phyloP scores from a whole-genome alignment of 2,888 invertebrate genomes.

The Micoletzkya japonica region DNA sequence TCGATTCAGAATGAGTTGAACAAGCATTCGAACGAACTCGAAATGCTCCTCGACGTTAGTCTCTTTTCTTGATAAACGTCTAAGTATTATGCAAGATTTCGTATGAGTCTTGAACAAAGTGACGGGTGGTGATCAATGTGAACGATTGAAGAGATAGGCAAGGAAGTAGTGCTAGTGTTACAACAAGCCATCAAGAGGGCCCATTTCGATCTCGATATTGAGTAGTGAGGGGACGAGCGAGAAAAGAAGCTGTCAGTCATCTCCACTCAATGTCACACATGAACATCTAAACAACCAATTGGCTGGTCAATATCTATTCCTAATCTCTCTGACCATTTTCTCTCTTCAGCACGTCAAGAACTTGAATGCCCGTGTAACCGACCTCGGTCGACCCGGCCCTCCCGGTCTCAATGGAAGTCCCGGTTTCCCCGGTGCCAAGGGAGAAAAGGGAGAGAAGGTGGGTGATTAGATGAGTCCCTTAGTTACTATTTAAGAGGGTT shows the following conservation, averaged over 20 bases:
- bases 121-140: too few species aligned
- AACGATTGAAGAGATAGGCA: too few species aligned
- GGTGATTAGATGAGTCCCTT: neutral
- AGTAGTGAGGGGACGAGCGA: too few species aligned
- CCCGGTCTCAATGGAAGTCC: conserved; percentile 51
- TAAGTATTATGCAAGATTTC: neutral
- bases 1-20: conserved; percentile 53
- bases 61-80: neutral
- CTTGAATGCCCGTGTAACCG: conserved; percentile 47
- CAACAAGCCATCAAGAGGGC: neutral
- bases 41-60: conserved; percentile 51
- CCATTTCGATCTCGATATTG: neutral
- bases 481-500: neutral
- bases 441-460: conserved; percentile 45
- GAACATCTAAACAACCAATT: too few species aligned
- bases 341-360: conserved; percentile 53
- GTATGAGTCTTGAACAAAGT: neutral
- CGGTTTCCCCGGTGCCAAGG: conserved; percentile 47
- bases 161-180: too few species aligned
- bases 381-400: conserved; percentile 47
- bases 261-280: too few species aligned
- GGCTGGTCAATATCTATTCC: too few species aligned
- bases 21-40: conserved; percentile 48
- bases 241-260: too few species aligned
- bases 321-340: too few species aligned